These are phyloP conservation scores for Labroides dimidiatus DNA, from an alignment of 2,797 vertebrate species.

Conservation along the genomic window DNA sequence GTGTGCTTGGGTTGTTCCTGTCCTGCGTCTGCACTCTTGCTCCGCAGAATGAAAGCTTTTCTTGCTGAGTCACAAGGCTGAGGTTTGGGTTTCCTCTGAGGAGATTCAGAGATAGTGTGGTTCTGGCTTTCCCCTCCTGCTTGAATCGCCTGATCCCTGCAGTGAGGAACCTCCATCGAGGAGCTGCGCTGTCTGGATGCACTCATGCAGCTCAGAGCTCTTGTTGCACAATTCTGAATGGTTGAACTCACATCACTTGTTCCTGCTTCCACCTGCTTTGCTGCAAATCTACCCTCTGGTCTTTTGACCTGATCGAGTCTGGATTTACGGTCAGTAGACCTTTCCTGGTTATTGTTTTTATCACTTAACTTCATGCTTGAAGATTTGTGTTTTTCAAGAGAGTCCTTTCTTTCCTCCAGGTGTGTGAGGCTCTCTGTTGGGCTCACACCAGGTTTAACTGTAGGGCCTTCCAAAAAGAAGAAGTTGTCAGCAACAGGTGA, in stretches of 20 bases:
- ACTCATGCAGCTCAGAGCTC: conserved; percentile 67
- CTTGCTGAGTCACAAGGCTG: conserved; percentile 70
- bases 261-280: conserved; percentile 45
- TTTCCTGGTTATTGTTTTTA: conserved; percentile 78
- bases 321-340: conserved; percentile 75
- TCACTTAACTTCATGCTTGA: conserved; percentile 63
- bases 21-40: conserved; percentile 70
- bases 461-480: conserved; percentile 65
- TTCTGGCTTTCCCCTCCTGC: conserved; percentile 64
- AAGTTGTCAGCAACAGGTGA: conserved; percentile 80
- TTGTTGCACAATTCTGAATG: conserved; percentile 62
- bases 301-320: conserved; percentile 74
- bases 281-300: conserved; percentile 42
- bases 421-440: conserved; percentile 65
- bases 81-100: conserved; percentile 76
- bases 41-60: conserved; percentile 75
- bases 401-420: conserved; percentile 50
- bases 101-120: conserved; percentile 68
- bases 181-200: conserved; percentile 79
- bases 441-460: conserved; percentile 79
- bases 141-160: conserved; percentile 75
- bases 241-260: conserved; percentile 36
- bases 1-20: conserved; percentile 74
- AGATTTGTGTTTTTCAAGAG: conserved; percentile 52
- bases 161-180: conserved; percentile 74